These are phyloP conservation scores for Copsychus sechellarum DNA, from an alignment of 2,113 vertebrate genomes.

Conservation along the genomic window DNA sequence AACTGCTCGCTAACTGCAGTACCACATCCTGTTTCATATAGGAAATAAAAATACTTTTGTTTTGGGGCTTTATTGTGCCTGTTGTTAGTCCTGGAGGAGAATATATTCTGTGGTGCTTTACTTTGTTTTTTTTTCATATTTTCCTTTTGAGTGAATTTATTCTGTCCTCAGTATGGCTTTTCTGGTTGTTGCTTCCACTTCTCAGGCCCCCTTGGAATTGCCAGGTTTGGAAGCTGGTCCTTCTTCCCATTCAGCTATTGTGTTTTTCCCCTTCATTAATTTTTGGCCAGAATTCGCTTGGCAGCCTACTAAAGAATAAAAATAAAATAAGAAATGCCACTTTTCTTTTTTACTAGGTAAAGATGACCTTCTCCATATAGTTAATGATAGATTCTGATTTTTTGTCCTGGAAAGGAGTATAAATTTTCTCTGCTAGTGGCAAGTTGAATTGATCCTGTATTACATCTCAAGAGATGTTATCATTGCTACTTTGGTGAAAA, in stretches of 20 bases:
- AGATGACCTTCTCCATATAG: not conserved
- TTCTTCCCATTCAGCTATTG: not conserved
- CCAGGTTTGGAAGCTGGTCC: not conserved
- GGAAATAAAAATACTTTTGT: not conserved
- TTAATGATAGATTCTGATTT: not conserved
- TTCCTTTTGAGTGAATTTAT: not conserved
- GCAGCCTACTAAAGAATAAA: not conserved
- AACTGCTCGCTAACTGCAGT: not conserved
- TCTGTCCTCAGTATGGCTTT: not conserved
- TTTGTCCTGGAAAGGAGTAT: not conserved
- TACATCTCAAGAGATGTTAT: not conserved
- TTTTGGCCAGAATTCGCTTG: not conserved
- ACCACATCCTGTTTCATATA: not conserved
- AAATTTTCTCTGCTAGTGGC: not conserved
- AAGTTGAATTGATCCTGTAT: not conserved
- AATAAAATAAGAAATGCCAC: not conserved
- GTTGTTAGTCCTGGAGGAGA: not conserved
- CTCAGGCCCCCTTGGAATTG: not conserved
- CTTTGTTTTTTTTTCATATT: not conserved
- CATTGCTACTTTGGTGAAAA: not conserved
- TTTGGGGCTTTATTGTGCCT: not conserved
- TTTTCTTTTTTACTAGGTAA: not conserved
- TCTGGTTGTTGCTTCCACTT: not conserved
- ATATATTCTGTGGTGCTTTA: not conserved
- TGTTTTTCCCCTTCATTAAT: not conserved